Evolutionary conservation across 1,140 invertebrate genomes (phyloP), one percentile per base, ranked within the genome.

Genomic region (Bemisia tabaci): DNA sequence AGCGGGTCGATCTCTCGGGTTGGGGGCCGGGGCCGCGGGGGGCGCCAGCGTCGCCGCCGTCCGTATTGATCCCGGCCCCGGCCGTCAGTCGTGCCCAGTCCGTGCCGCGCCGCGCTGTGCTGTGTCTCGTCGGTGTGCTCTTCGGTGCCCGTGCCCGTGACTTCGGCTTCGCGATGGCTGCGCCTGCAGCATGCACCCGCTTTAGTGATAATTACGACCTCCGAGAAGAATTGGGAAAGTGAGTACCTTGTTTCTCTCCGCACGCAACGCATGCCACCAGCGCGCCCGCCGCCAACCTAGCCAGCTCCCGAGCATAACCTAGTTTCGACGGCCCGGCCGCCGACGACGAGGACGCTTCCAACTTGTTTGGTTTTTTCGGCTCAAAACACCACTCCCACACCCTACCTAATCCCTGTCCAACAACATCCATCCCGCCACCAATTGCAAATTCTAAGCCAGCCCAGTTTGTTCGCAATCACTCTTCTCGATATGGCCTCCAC

Each of bases 131-230:
- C 33, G 33, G 17, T 48, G 33, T 48, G 17, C 17, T 9, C 17
- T 48, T 48, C 33, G 17, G 33, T 48, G 17, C 17, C 33, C 33
- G 33, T 48, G 5, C 33, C 33, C 17, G 5, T 48, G 33, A 5
- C 33, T 48, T 48, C 33, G 33, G 5, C 33, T 48, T 65, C 68
- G 63, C 64, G 62, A 86, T 86, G 85, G 82, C 85, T 78, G 83
- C 82, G 76, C 83, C 82, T 77, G 85, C 84, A 77, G 77, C 81
- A 73, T 90, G 88, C 83, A 94, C 90, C 76, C 84, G 90, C 78
- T 98, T 99, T 83, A 97, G 92, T 80, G 96, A 99, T 82, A 98
- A 98, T 82, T 99, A 99, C 81, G 97, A 99, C 75, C 87, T 99
- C 70, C 98, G 98, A 83, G 97, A 99, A 82, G 97, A 99, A 84